Base-by-base conservation (phyloP, 2,113 vertebrate species). In the Uria lomvia region DNA sequence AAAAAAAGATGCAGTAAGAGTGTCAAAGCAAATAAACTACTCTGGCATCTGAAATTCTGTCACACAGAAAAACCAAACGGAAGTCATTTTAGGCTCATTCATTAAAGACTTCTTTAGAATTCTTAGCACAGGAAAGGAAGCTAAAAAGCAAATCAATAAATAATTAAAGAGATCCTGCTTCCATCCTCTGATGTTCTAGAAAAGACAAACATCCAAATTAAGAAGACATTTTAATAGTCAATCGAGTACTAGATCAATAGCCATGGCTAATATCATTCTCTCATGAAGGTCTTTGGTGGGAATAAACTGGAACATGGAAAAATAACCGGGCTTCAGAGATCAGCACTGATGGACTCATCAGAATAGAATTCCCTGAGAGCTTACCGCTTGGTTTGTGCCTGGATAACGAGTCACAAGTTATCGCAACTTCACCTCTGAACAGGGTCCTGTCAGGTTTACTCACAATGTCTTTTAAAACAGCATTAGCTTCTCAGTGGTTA, bases 21-120 rank as follows among this genome's bases (percentile, higher is more conserved):
- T 4, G 38, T 71, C 89, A 96, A 87, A 92, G 38, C 58, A 92
- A 94, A 95, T 75, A 92, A 92, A 92, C 53, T 76, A 94, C 91
- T 18, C 3, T 36, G 34, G 26, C 58, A 91, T 58, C 29, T 78
- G 66, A 89, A 94, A 95, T 60, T 40, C 36, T 55, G 73, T 53
- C 86, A 85, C 59, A 53, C 12, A 82, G 30, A 50, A 87, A 80
- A 86, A 58, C 1, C 42, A 79, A 87, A 90, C 1, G 0, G n/a
- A 93, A 94, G 17, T 29, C 27, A 85, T 68, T 89, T 92, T 45
- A 38, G 15, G 42, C 26, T 85, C 53, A 79, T 55, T 95, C n/a
- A 83, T 82, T 96, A 91, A 88, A 76, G 23, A 79, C 11, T 36
- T 36, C 36, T 36, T 36, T 36, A 36, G 36, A 36, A 1, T 71